phyloP scores from a whole-genome alignment of 1,140 invertebrate genomes.

The Zaprionus gabonicus region DNA sequence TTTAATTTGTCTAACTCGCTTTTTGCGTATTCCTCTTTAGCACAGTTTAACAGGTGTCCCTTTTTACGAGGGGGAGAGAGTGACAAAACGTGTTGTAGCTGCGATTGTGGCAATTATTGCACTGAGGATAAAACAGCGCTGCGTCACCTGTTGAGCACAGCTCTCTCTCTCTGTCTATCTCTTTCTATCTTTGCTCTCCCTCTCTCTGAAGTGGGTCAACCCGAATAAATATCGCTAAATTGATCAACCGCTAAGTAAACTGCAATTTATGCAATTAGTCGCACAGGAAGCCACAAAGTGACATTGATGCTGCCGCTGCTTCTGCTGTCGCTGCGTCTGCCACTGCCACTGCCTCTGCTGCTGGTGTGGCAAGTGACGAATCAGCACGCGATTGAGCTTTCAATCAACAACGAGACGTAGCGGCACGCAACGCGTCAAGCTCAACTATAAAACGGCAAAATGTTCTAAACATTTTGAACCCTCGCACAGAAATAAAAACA shows the following conservation, averaged over 20 bases:
- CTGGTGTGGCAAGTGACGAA: slow-evolving; percentile 7
- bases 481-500: slow-evolving; percentile 16
- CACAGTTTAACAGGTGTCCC: slow-evolving; percentile 37
- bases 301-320: background rate
- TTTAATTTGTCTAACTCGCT: slow-evolving; percentile 9
- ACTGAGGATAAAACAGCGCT: background rate
- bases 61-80: background rate
- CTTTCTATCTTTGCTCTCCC: background rate
- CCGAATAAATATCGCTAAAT: slow-evolving; percentile 25
- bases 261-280: slow-evolving; percentile 57
- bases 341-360: background rate
- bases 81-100: slow-evolving; percentile 28
- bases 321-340: background rate
- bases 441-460: slow-evolving; percentile 12
- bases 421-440: background rate
- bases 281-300: slow-evolving; percentile 34
- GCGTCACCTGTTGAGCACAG: slow-evolving; percentile 1
- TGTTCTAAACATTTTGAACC: background rate
- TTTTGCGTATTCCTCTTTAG: background rate
- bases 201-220: background rate
- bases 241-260: slow-evolving; percentile 32
- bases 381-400: slow-evolving; percentile 14
- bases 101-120: slow-evolving; percentile 35
- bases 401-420: slow-evolving; percentile 5
- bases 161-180: background rate